phyloP scores from a whole-genome alignment of 2,797 vertebrate genomes.

The Clangula hyemalis region DNA sequence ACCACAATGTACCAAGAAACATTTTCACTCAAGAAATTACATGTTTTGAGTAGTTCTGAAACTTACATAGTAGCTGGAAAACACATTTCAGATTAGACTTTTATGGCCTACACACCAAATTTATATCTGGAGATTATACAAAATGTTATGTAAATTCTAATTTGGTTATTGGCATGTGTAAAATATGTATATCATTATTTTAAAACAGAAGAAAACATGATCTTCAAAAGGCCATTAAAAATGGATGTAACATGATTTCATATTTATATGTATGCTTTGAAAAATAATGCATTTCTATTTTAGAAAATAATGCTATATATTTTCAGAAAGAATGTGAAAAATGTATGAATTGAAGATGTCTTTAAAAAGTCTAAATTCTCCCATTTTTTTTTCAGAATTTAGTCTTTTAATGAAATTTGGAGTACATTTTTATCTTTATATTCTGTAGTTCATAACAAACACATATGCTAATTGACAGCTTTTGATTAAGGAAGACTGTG shows the following conservation, averaged over 20 bases:
- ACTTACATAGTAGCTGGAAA: background rate
- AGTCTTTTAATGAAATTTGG: background rate
- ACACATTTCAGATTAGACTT: background rate
- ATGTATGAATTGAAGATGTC: background rate
- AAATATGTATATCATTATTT: background rate
- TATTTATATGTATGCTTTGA: background rate
- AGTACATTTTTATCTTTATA: background rate
- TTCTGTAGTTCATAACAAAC: background rate
- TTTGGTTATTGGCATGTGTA: background rate
- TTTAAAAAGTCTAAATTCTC: background rate
- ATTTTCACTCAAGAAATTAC: background rate
- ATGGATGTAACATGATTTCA: background rate
- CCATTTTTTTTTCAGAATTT: background rate
- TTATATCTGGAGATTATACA: background rate
- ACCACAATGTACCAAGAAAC: background rate
- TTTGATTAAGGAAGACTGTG: background rate
- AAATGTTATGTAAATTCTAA: background rate
- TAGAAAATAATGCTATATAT: background rate
- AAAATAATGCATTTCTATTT: background rate
- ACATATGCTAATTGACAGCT: background rate
- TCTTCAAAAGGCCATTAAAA: background rate
- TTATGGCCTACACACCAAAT: background rate
- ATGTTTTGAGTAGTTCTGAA: background rate
- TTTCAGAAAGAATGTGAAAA: background rate
- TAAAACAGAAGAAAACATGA: background rate